Evolutionary conservation across 2,113 vertebrate genomes (phyloP).

Genomic region (Neotragus pygmaeus): DNA sequence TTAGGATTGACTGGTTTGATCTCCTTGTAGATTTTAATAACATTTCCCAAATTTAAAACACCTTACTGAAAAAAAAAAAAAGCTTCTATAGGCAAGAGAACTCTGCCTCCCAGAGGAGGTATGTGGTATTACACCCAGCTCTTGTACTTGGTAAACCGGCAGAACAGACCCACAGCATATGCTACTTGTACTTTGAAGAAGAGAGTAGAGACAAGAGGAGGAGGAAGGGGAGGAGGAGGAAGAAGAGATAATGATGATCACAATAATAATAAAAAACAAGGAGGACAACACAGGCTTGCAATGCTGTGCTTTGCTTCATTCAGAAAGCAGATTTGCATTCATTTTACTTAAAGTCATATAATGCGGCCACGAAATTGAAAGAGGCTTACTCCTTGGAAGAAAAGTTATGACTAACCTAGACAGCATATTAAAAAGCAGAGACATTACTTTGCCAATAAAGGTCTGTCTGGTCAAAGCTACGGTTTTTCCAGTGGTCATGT

Average conservation of each 20-base stretch:
- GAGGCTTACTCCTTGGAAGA: background rate
- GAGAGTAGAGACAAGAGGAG: background rate
- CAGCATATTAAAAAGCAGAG: background rate
- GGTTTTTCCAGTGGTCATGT: background rate
- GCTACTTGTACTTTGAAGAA: background rate
- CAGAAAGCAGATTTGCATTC: background rate
- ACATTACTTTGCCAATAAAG: background rate
- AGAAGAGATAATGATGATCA: background rate
- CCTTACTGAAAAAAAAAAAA: background rate
- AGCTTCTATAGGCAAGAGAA: background rate
- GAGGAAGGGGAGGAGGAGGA: background rate
- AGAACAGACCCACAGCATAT: background rate
- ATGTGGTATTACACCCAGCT: background rate
- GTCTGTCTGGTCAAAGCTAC: background rate
- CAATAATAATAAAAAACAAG: background rate
- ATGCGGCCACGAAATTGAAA: background rate
- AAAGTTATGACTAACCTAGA: background rate
- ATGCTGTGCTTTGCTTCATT: background rate
- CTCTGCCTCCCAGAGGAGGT: background rate
- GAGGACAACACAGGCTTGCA: too few relatives aligned
- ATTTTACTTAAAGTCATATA: background rate
- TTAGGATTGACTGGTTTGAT: background rate
- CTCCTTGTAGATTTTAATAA: background rate
- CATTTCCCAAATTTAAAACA: background rate
- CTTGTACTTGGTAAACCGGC: accelerated